These are phyloP conservation scores for Pseudorasbora parva DNA, from an alignment of 2,113 vertebrate genomes.

Conservation along the genomic window DNA sequence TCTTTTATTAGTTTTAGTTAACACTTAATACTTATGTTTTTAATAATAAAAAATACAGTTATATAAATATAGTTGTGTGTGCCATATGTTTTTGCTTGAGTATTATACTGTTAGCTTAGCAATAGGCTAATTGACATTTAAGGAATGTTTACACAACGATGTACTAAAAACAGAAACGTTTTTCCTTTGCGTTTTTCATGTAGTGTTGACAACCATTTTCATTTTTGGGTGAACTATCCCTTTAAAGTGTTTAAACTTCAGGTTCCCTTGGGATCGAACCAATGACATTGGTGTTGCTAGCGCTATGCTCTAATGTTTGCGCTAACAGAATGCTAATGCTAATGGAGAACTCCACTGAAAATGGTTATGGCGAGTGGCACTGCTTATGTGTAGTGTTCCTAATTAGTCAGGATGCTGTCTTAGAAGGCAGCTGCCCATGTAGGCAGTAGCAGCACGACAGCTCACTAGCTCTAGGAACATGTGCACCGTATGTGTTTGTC, in stretches of 20 bases:
- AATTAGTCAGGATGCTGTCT: neutral
- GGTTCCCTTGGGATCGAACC: neutral
- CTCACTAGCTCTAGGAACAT: neutral
- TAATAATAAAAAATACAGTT: neutral
- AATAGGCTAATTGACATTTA: neutral
- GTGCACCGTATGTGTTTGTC: conserved; percentile 24
- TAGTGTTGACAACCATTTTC: no score
- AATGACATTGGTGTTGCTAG: neutral
- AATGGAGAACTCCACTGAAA: neutral
- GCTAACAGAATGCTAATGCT: neutral
- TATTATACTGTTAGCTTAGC: neutral
- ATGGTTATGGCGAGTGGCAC: neutral
- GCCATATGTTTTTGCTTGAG: no score
- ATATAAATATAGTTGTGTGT: neutral
- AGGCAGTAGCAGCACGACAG: neutral
- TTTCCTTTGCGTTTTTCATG: no score
- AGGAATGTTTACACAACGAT: no score
- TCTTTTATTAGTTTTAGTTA: neutral
- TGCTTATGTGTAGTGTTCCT: neutral
- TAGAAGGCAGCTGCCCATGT: neutral
- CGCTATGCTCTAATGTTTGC: neutral
- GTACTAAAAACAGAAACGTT: no score
- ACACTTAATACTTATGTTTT: neutral
- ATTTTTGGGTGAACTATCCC: no score
- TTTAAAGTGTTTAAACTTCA: neutral